phyloP scores from a whole-genome alignment of 1,140 invertebrate species.

The Luehdorfia chinensis region DNA sequence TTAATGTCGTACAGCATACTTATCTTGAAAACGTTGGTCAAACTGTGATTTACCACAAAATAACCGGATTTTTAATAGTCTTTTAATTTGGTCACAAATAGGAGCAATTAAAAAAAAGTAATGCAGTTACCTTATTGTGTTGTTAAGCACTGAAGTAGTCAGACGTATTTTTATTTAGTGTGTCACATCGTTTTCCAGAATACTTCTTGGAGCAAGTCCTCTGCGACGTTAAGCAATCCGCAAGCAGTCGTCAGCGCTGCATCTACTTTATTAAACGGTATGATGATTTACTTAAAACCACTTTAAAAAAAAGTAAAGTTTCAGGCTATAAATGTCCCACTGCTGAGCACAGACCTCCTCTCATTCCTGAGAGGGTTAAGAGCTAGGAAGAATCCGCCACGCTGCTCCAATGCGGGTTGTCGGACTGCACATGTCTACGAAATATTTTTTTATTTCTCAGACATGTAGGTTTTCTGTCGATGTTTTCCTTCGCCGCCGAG shows the following conservation, averaged over 20 bases:
- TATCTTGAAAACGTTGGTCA: slow-evolving; percentile 16
- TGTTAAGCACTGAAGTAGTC: slow-evolving; percentile 21
- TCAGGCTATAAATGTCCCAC: too few species aligned
- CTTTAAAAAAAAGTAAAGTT: too few species aligned
- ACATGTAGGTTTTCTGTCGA: too few species aligned
- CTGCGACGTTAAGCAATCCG: slow-evolving; percentile 35
- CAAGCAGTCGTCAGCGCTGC: slow-evolving; percentile 30
- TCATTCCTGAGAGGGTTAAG: too few species aligned
- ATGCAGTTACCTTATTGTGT: slow-evolving; percentile 41
- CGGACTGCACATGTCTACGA: too few species aligned
- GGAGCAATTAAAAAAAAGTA: slow-evolving; percentile 52
- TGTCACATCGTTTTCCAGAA: slow-evolving; percentile 40
- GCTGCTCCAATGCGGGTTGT: too few species aligned
- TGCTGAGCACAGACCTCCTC: too few species aligned
- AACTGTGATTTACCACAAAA: slow-evolving; percentile 51
- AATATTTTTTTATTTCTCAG: too few species aligned
- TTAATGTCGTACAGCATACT: background rate
- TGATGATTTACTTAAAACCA: too few species aligned
- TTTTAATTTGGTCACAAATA: slow-evolving; percentile 60
- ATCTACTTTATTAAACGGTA: slow-evolving; percentile 54
- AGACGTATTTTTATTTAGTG: slow-evolving; percentile 31
- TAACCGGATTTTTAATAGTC: slow-evolving; percentile 66
- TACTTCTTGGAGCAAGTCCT: slow-evolving; percentile 37
- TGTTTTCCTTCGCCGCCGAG: too few species aligned
- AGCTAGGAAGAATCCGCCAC: too few species aligned